Conservation (phyloP, 2,113 vertebrate genomes). For the Phainopepla nitens region DNA sequence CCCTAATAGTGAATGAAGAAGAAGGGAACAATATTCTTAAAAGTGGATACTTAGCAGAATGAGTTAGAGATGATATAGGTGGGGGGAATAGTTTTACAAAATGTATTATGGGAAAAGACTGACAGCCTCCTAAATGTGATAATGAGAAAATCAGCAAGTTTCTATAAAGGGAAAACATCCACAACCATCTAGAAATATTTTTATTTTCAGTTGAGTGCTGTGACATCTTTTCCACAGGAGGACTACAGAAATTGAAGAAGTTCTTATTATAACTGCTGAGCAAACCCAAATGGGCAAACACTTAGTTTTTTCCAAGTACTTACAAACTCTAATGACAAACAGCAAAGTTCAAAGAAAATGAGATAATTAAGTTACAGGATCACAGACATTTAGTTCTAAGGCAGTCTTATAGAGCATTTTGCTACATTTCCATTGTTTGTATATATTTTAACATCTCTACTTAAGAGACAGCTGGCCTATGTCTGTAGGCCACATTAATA, state of each 20-base stretch:
- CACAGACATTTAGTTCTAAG: neutral
- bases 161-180: neutral
- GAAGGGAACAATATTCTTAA: neutral
- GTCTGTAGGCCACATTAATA: neutral
- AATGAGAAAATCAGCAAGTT: neutral
- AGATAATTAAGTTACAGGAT: neutral
- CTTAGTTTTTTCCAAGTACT: neutral
- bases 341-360: neutral
- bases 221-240: conserved; percentile 31
- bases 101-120: neutral
- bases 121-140: neutral
- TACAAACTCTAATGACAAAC: neutral
- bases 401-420: neutral
- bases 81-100: neutral
- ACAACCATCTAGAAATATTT: neutral
- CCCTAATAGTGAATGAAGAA: neutral
- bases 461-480: neutral
- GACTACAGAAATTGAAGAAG: neutral
- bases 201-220: neutral
- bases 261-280: conserved; percentile 5
- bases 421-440: neutral
- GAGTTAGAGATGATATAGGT: neutral
- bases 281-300: neutral
- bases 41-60: neutral
- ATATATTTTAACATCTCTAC: neutral